Percentiles rank a stretch among this genome's conserved stretches.
Conservation (phyloP, 2,888 invertebrate species). For the Leucozona laternaria region DNA sequence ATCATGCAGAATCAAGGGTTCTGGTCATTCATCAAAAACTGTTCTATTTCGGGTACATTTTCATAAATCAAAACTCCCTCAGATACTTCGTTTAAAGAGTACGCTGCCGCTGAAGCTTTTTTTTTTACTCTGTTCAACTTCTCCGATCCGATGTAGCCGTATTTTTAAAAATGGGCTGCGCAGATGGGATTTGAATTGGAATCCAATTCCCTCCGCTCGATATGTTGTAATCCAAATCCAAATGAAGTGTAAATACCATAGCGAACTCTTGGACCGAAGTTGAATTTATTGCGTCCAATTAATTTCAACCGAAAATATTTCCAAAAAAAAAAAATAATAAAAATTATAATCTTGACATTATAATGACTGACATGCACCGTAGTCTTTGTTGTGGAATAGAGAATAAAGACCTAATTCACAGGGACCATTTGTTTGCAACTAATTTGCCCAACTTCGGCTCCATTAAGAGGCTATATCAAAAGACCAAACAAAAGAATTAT, state of each 20-base stretch:
- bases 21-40: conserved; percentile 23
- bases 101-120: conserved; percentile 36
- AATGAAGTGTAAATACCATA: conserved; percentile 64
- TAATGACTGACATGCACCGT: neutral
- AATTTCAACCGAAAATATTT: conserved; percentile 45
- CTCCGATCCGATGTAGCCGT: conserved; percentile 14
- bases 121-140: conserved; percentile 51
- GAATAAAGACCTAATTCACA: neutral
- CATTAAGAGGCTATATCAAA: conserved; percentile 13
- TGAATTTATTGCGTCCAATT: conserved; percentile 67
- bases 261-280: conserved; percentile 47
- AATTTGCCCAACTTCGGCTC: conserved; percentile 56
- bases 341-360: conserved; percentile 48
- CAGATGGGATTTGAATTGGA: conserved; percentile 13
- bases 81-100: neutral
- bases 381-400: conserved; percentile 4
- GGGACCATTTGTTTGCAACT: conserved; percentile 58
- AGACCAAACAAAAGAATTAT: neutral
- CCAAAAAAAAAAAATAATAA: neutral
- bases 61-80: conserved; percentile 52
- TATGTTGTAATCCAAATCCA: conserved; percentile 68
- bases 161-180: neutral
- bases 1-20: conserved; percentile 14
- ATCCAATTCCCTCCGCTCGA: neutral
- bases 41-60: conserved; percentile 47